phyloP scores from a whole-genome alignment of 1,140 invertebrate species.

The Orius insidiosus region DNA sequence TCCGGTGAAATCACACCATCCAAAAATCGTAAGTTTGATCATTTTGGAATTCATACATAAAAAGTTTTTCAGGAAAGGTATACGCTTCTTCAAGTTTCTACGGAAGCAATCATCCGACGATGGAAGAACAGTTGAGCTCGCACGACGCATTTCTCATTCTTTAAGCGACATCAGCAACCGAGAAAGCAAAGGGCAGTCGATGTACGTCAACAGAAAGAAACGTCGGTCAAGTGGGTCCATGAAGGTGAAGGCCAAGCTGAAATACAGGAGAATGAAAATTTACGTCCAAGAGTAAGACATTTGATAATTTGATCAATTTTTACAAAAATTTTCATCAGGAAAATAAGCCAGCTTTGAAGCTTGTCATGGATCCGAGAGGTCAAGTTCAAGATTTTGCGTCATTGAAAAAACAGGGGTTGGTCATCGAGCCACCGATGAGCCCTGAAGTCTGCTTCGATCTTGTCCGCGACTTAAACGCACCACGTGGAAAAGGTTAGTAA shows the following conservation, averaged over 20 bases:
- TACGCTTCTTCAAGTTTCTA: conserved; percentile 91
- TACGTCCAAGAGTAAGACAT: neutral
- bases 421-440: conserved; percentile 41
- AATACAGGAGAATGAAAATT: conserved; percentile 4
- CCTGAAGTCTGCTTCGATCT: conserved; percentile 47
- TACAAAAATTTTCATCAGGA: no score
- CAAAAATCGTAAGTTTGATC: conserved; percentile 28
- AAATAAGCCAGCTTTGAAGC: conserved; percentile 46
- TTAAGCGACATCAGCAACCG: conserved; percentile 80
- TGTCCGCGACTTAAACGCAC: conserved; percentile 56
- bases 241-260: conserved; percentile 36
- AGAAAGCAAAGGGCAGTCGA: conserved; percentile 79
- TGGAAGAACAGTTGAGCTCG: conserved; percentile 89
- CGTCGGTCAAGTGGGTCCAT: conserved; percentile 83
- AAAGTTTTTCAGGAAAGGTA: conserved; percentile 53
- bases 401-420: conserved; percentile 36
- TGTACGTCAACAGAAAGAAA: conserved; percentile 90
- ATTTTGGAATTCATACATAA: no score
- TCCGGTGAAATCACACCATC: conserved; percentile 37
- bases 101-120: conserved; percentile 73
- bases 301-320: no score
- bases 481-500: conserved; percentile 53
- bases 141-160: conserved; percentile 77
- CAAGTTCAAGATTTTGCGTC: conserved; percentile 49
- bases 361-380: conserved; percentile 62